Base-by-base conservation (phyloP, 2,797 vertebrate genomes). In the Hydrocynus forskahlii region DNA sequence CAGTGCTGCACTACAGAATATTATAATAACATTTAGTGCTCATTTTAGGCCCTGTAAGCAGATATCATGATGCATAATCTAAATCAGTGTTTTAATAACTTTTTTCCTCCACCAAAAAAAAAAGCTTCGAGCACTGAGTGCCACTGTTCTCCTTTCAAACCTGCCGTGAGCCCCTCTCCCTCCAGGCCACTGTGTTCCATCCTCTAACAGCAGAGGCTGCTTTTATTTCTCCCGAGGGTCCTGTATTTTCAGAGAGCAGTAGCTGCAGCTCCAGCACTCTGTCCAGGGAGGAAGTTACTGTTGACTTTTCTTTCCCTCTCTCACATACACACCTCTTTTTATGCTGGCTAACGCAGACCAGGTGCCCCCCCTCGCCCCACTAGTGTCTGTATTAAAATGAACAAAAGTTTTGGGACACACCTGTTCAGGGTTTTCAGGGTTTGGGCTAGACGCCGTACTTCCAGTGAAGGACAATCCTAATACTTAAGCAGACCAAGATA, bases 291-390 rank as follows among this genome's bases (percentile, higher is more conserved):
- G 85, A 88, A 78, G 86, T 74, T 55, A 38, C 57, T 81, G 79
- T 86, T 83, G n/a, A 86, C 82, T 69, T 79, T 81, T 67, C 60
- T 74, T 13, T 66, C 45, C 60, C 60, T 52, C 79, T 23, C 59
- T 43, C n/a, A 54, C 23, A 64, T 17, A 73, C 48, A 64, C 52
- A 40, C 60, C 48, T 82, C 21, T 40, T 74, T 81, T 7, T 75
- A 57, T 71, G 1, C 77, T 66, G 45, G 67, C 81, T 92, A 93
- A 93, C 75, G 81, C 73, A 76, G 90, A 88, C 91, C 93, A 93
- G 93, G 93, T 94, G 93, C 75, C 9, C 62, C 6, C 16, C 25
- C 62, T 21, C 2, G 14, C 25, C 1, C 2, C 7, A 52, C 21
- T 62, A 7, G 62, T 21, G n/a, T 12, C 50, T 17, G 40, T 12